Base-by-base conservation (phyloP, 2,797 vertebrate genomes). In the Poecilia gillii region DNA sequence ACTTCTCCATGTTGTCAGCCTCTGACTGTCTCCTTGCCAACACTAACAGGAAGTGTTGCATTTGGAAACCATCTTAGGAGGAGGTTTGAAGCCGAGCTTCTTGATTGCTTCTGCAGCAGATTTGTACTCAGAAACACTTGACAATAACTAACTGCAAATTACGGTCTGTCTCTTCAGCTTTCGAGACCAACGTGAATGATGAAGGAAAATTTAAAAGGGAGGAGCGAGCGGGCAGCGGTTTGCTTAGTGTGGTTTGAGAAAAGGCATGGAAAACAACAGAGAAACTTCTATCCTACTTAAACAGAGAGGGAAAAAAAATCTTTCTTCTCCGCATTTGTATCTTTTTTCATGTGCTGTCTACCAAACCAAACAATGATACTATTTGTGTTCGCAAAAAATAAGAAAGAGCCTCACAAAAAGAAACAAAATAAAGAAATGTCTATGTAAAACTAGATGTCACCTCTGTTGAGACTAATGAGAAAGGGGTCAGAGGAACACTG, bases 121-220 rank as follows among this genome's bases (percentile, higher is more conserved):
- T 85, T 84, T 79, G 76, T 70, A 78, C 77, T 85, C 82, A 93
- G 84, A 84, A 86, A 84, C 84, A 84, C 85, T 90, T 84, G 81
- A 88, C 81, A 84, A 84, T 87, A 87, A 88, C 88, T 90, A 11
- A 84, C 33, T 28, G 80, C 62, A 89, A 90, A 90, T 92, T 87
- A 86, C 70, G 85, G 79, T 73, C 79, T 25, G 51, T 84, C 73
- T 78, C 71, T 64, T 78, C 36, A 18, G 72, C 47, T 55, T 79
- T 72, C 71, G 39, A 78, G 59, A 80, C 59, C 72, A 72, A 80
- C 18, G 14, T 81, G 70, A 75, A 53, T 0, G 68, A 59, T 25
- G 75, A 53, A 71, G 25, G 73, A 77, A 76, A 74, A 80, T 55
- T 45, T n/a, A 74, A 45, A 80, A 55, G n/a, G 51, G 16, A 47